phyloP scores from a whole-genome alignment of 2,113 vertebrate species.

The Ctenodactylus gundi region DNA sequence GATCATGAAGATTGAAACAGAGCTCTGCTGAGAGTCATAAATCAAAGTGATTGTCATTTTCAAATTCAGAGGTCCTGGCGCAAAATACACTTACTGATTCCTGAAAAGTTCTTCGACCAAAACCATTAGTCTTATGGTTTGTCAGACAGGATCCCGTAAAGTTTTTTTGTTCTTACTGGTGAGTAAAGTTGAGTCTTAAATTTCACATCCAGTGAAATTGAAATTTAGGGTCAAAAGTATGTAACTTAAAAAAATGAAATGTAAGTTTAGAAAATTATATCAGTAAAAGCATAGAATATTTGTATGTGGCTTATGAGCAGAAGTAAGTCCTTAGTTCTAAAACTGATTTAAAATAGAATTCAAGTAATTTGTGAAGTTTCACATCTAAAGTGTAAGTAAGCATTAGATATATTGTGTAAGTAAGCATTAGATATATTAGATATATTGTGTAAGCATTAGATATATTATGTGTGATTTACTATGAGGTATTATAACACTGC shows the following conservation, averaged over 20 bases:
- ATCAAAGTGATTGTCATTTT: constrained; percentile 36
- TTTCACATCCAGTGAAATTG: background rate
- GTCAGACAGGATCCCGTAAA: background rate
- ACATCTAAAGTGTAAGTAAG: background rate
- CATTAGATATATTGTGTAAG: background rate
- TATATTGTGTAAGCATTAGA: background rate
- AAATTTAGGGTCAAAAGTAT: background rate
- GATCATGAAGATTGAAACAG: background rate
- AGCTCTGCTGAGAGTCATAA: constrained; percentile 1
- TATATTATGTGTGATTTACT: background rate
- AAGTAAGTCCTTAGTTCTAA: background rate
- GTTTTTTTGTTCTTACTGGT: background rate
- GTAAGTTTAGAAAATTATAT: background rate
- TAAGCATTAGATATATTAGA: background rate
- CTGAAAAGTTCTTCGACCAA: background rate
- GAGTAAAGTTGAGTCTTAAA: background rate
- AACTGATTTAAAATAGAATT: background rate
- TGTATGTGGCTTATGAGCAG: background rate
- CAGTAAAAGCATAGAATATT: background rate
- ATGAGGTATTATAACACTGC: background rate
- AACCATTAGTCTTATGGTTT: background rate
- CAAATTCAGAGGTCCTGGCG: background rate
- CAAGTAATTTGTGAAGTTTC: background rate
- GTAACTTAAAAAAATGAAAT: background rate
- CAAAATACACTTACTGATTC: background rate